Evolutionary conservation across 2,113 vertebrate species (phyloP), one percentile per base, ranked within the genome.

Genomic region (Caranx melampygus): DNA sequence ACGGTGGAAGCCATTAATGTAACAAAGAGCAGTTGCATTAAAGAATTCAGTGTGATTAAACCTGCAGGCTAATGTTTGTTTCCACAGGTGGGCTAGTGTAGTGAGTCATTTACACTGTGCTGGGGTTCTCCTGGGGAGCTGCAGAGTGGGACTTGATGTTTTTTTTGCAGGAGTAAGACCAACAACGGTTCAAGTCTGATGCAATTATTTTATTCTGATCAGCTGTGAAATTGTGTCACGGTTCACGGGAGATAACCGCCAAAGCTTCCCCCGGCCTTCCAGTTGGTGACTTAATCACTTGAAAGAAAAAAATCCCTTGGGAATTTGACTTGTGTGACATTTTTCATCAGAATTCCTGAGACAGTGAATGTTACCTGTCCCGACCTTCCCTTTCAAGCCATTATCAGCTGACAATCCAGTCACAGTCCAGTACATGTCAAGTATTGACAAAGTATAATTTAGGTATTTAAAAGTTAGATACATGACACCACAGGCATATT

Each of bases 1-100:
- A 61, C 84, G 31, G 58, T 57, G 67, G 68, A 67, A 66, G 47
- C 26, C 71, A 51, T 58, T 62, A 71, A 72, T 77, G 21, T 58
- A 40, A 37, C 1, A 55, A 21, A 42, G 21, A 26, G 26, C 26
- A 26, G 26, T 26, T 26, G 34, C 37, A 5, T 35, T 59, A n/a
- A 75, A 44, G 33, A 42, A 15, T 37, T 65, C 42, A 73, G 35
- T 58, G 54, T 64, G 54, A 49, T 49, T 49, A 51, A 51, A 67
- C 79, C 51, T 72, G n/a, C 42, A 33, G 55, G 70, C 47, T 75
- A 15, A 34, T 58, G 34, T 52, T 21, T 54, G 21, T 54, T 54
- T 9, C 12, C n/a, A 21, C 10, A 9, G 52, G 52, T 54, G 21
- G n/a, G 12, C 9, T 21, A 5, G 49, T 16, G 9, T 51, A 20